Conservation (phyloP, 2,888 invertebrate genomes). For the Ommatoiulus sabulosus region DNA sequence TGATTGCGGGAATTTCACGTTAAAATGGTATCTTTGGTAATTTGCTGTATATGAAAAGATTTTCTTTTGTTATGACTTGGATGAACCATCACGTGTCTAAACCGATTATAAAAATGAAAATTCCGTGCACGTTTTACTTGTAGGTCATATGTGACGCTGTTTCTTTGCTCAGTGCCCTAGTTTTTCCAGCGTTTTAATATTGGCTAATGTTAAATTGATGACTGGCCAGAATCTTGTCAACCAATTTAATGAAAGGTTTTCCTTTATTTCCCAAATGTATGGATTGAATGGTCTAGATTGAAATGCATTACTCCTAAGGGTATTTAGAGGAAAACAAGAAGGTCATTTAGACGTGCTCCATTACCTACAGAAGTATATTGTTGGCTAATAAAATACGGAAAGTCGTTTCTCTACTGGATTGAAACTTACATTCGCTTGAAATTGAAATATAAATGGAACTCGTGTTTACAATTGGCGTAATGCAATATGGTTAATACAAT, state of each 20-base stretch:
- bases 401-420: not conserved
- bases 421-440: not conserved
- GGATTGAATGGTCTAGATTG: constrained; percentile 33
- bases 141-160: not conserved
- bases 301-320: constrained; percentile 9
- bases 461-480: not conserved
- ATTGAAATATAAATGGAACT: not conserved
- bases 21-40: too few relatives aligned
- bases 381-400: constrained; percentile 16
- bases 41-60: too few relatives aligned
- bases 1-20: too few relatives aligned
- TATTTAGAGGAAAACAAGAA: constrained; percentile 31
- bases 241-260: constrained; percentile 44
- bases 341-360: constrained; percentile 29
- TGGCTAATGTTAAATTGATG: constrained; percentile 43
- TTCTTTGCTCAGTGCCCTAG: not conserved
- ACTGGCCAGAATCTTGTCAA: constrained; percentile 37
- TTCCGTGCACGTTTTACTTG: not conserved
- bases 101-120: not conserved
- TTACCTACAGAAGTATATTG: constrained; percentile 3
- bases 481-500: not conserved
- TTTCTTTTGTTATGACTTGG: not conserved
- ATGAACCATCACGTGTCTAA: not conserved
- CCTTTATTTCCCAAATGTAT: constrained; percentile 42
- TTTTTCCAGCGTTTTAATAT: not conserved